Percentiles rank a stretch among this genome's conserved stretches.
phyloP scores from a whole-genome alignment of 1,140 invertebrate species.

The Pachypeltis micranthus region DNA sequence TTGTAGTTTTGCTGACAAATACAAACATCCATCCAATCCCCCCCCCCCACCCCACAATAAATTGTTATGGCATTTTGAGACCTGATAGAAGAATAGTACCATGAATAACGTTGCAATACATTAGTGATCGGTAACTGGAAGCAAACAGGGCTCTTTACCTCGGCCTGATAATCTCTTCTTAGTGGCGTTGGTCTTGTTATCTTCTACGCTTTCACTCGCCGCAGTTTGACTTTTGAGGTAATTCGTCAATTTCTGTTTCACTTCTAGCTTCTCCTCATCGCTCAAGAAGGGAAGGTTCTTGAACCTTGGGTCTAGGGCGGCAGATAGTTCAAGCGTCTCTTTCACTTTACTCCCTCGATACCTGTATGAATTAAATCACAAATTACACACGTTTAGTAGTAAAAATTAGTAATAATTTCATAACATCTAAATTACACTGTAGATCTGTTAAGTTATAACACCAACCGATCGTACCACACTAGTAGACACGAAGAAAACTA shows the following conservation, averaged over 20 bases:
- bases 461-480: no score
- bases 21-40: no score
- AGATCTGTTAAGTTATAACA: no score
- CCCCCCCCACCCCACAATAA: no score
- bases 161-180: conserved; percentile 29
- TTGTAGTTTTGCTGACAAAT: no score
- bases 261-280: conserved; percentile 37
- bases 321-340: conserved; percentile 38
- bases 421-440: no score
- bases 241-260: conserved; percentile 36
- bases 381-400: no score
- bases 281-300: conserved; percentile 39
- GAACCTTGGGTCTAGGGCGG: conserved; percentile 42
- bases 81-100: no score
- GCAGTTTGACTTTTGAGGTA: conserved; percentile 34
- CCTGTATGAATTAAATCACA: conserved; percentile 23
- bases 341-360: conserved; percentile 37
- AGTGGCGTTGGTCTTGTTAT: conserved; percentile 1
- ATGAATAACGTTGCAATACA: not conserved
- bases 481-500: no score
- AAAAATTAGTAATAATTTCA: no score
- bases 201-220: conserved; percentile 16
- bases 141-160: conserved; percentile 27
- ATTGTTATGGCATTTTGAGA: no score
- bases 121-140: not conserved